These are phyloP conservation scores for Synaphobranchus kaupii DNA, from an alignment of 2,797 vertebrate species.

Conservation along the genomic window DNA sequence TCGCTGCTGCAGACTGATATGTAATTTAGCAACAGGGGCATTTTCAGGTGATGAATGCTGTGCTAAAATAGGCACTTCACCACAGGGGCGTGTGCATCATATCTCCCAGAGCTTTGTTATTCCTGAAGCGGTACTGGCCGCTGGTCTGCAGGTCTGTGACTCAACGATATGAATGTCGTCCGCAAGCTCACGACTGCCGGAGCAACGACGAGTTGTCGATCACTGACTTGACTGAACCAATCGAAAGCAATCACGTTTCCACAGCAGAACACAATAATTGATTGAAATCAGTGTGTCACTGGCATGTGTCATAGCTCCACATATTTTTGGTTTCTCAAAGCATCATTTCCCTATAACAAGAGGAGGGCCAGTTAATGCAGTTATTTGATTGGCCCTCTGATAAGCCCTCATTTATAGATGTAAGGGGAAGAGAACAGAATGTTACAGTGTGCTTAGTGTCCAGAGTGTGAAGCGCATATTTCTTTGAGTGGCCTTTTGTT, in stretches of 20 bases:
- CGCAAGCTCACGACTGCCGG: not conserved
- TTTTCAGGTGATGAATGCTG: constrained; percentile 34
- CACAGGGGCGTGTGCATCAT: not conserved
- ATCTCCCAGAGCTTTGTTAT: not conserved
- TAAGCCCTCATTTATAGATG: constrained; percentile 65
- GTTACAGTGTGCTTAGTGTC: not conserved
- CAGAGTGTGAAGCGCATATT: not conserved
- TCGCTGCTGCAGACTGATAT: not conserved
- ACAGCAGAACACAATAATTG: not conserved
- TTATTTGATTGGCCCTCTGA: constrained; percentile 84
- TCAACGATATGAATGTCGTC: too few species aligned
- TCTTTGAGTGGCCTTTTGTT: not conserved
- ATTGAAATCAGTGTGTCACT: not conserved
- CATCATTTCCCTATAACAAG: constrained; percentile 1
- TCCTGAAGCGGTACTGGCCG: not conserved
- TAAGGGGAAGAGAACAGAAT: constrained; percentile 32
- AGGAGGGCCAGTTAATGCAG: constrained; percentile 64
- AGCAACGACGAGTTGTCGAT: not conserved
- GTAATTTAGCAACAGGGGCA: not conserved
- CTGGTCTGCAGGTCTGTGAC: not conserved
- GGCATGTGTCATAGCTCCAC: not conserved
- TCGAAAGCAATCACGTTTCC: not conserved
- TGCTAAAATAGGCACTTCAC: constrained; percentile 34
- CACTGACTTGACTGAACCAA: not conserved
- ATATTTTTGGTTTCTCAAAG: not conserved